phyloP scores from a whole-genome alignment of 1,140 invertebrate species.

The Camponotus vicinus region DNA sequence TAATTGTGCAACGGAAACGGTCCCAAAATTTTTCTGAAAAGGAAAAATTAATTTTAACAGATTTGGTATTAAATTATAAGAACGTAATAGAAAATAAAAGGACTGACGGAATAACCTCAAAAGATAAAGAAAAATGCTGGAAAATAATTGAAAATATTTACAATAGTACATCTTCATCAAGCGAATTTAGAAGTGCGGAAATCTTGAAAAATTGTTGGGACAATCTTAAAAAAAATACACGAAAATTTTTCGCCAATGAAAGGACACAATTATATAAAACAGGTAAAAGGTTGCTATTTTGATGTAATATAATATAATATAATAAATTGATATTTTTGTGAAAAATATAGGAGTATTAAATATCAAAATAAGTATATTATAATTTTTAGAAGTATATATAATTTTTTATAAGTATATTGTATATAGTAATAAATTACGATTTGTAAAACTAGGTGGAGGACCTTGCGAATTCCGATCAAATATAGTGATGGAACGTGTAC shows the following conservation, averaged over 20 bases:
- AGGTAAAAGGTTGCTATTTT: not conserved
- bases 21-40: not conserved
- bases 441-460: not conserved
- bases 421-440: no score
- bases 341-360: no score
- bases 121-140: not conserved
- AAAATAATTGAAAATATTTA: constrained; percentile 2
- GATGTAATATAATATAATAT: no score
- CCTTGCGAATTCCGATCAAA: not conserved
- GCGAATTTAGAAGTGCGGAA: constrained; percentile 7
- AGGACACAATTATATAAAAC: not conserved
- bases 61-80: not conserved
- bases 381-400: no score
- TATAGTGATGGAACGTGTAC: not conserved
- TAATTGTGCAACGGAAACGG: not conserved
- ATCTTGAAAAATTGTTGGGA: constrained; percentile 10
- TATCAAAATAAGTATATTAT: no score
- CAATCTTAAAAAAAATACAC: constrained; percentile 9
- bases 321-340: no score
- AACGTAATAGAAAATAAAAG: constrained; percentile 1
- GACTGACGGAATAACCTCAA: not conserved
- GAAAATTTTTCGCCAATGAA: not conserved
- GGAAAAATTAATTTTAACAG: not conserved
- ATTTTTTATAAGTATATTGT: no score
- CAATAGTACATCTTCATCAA: constrained; percentile 1